Evolutionary conservation across 2,888 invertebrate genomes (phyloP).

Genomic region (Patella pellucida): DNA sequence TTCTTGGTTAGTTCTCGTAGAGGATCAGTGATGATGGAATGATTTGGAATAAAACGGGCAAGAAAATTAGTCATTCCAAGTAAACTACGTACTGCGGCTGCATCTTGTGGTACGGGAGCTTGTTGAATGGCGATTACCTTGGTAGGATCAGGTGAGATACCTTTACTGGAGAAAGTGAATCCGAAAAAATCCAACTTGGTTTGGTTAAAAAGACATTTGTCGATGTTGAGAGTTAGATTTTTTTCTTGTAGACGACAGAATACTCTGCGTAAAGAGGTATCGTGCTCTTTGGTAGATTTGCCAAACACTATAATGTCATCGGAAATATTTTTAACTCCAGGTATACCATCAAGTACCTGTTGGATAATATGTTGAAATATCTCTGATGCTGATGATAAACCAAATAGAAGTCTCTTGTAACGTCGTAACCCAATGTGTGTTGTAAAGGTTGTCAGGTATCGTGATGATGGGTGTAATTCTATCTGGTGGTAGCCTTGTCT

Average conservation of each 20-base stretch:
- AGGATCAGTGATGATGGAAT: conserved; percentile 37
- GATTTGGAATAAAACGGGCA: conserved; percentile 36
- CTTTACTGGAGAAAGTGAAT: background rate
- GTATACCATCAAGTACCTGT: conserved; percentile 58
- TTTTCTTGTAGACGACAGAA: conserved; percentile 22
- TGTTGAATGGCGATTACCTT: background rate
- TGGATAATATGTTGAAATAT: conserved; percentile 70
- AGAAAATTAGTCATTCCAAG: conserved; percentile 34
- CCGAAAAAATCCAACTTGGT: background rate
- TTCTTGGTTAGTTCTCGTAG: conserved; percentile 38
- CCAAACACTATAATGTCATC: conserved; percentile 69
- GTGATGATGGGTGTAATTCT: too few relatives aligned
- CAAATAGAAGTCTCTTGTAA: conserved; percentile 36
- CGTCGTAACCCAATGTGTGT: too few relatives aligned
- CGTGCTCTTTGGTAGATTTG: conserved; percentile 51
- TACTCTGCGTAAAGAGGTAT: conserved; percentile 49
- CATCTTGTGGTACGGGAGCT: background rate
- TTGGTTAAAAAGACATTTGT: background rate
- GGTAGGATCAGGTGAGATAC: conserved; percentile 20
- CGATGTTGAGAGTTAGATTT: background rate
- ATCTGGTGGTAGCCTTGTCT: too few relatives aligned
- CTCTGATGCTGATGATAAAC: conserved; percentile 69
- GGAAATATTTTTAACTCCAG: conserved; percentile 64
- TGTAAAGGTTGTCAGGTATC: too few relatives aligned
- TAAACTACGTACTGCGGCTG: conserved; percentile 23